phyloP scores from a whole-genome alignment of 2,888 invertebrate species.

The Orthonevra nobilis region DNA sequence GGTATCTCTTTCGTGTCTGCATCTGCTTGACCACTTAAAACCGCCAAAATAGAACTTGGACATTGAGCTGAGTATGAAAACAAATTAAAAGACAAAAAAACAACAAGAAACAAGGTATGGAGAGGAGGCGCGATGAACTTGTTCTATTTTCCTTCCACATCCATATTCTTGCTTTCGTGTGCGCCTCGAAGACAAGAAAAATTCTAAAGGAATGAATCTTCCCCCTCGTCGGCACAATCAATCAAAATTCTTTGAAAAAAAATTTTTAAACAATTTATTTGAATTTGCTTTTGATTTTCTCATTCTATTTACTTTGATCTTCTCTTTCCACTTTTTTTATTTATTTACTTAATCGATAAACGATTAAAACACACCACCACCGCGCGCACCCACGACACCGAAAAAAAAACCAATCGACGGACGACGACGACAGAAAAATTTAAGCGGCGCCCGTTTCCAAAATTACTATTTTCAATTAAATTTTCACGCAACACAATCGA shows the following conservation, averaged over 20 bases:
- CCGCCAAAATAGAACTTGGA: conserved; percentile 19
- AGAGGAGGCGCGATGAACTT: conserved; percentile 60
- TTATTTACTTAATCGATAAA: conserved; percentile 51
- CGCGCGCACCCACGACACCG: conserved; percentile 16
- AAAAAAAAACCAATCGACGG: conserved; percentile 36
- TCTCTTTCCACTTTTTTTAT: conserved; percentile 9
- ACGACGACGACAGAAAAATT: conserved; percentile 11
- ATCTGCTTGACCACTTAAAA: conserved; percentile 25
- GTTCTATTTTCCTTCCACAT: conserved; percentile 42
- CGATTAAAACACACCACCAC: conserved; percentile 12
- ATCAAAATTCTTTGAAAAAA: too few species aligned
- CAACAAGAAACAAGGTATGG: conserved; percentile 25
- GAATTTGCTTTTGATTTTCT: conserved; percentile 1
- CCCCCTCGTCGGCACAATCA: neutral
- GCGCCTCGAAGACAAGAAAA: conserved; percentile 10
- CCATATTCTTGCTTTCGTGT: conserved; percentile 42
- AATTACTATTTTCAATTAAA: too few species aligned
- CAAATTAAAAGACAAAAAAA: neutral
- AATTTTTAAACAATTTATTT: neutral
- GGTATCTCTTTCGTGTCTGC: conserved; percentile 13
- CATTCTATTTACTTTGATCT: neutral
- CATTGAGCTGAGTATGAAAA: conserved; percentile 8
- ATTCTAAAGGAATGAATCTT: conserved; percentile 18
- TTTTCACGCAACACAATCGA: neutral
- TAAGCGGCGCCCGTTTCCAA: too few species aligned